phyloP scores from a whole-genome alignment of 1,140 invertebrate species.

The Achroia grisella region DNA sequence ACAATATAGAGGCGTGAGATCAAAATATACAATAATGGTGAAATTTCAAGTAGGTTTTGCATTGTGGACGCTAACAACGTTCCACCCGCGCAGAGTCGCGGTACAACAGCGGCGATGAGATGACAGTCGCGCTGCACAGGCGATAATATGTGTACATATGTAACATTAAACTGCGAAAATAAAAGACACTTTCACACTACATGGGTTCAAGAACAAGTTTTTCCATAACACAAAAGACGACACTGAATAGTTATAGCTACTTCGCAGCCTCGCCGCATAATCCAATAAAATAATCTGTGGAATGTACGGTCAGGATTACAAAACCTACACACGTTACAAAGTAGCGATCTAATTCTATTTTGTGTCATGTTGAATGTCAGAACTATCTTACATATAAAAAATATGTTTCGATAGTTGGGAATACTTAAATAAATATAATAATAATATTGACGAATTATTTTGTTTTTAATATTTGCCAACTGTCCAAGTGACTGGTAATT shows the following conservation, averaged over 20 bases:
- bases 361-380: background rate
- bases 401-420: no score
- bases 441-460: no score
- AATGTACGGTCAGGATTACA: conserved; percentile 64
- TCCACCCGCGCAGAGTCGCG: conserved; percentile 7
- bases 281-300: conserved; percentile 71
- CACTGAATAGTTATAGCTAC: conserved; percentile 73
- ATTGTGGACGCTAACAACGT: conserved; percentile 54
- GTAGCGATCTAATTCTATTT: conserved; percentile 5
- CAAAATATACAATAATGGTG: conserved; percentile 26
- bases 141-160: conserved; percentile 73
- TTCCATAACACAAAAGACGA: conserved; percentile 74
- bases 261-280: conserved; percentile 68
- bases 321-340: conserved; percentile 14
- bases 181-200: conserved; percentile 73
- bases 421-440: no score
- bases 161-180: conserved; percentile 73
- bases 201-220: conserved; percentile 73
- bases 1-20: conserved; percentile 9
- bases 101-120: conserved; percentile 28
- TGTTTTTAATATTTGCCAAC: no score
- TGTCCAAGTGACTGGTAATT: no score
- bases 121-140: conserved; percentile 50
- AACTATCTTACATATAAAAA: no score
- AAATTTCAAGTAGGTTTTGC: conserved; percentile 24